These are phyloP conservation scores for Cancer borealis DNA, from an alignment of 2,888 invertebrate species.

Conservation along the genomic window DNA sequence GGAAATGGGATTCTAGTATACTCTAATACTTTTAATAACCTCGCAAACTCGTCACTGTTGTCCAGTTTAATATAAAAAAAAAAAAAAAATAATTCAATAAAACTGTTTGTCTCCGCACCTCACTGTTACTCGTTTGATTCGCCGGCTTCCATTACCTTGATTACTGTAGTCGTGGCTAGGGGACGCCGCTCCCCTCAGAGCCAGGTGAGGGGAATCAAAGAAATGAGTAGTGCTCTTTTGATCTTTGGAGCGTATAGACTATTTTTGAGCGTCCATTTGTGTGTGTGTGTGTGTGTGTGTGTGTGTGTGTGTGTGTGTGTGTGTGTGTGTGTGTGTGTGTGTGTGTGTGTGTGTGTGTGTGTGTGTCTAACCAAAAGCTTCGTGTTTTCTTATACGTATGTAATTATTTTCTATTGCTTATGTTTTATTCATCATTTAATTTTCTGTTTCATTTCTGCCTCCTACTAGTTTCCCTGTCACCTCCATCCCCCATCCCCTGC, in stretches of 20 bases:
- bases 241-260: not conserved
- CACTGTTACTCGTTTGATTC: not conserved
- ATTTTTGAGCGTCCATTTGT: not conserved
- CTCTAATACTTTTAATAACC: no score
- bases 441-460: conserved; percentile 5
- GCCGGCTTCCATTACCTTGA: conserved; percentile 4
- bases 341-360: conserved; percentile 39
- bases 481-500: not conserved
- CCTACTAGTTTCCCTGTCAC: not conserved
- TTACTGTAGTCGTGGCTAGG: not conserved
- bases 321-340: conserved; percentile 41
- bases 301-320: conserved; percentile 26
- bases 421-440: not conserved
- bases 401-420: not conserved
- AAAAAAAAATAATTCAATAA: not conserved
- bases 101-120: not conserved
- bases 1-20: no score
- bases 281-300: not conserved
- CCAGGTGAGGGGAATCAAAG: not conserved
- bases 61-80: no score
- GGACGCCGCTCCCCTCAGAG: not conserved
- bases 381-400: not conserved
- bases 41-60: no score
- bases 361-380: not conserved
- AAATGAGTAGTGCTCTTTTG: not conserved